Evolutionary conservation across 1,140 invertebrate genomes (phyloP).

Genomic region (Pseudomyrmex concolor): DNA sequence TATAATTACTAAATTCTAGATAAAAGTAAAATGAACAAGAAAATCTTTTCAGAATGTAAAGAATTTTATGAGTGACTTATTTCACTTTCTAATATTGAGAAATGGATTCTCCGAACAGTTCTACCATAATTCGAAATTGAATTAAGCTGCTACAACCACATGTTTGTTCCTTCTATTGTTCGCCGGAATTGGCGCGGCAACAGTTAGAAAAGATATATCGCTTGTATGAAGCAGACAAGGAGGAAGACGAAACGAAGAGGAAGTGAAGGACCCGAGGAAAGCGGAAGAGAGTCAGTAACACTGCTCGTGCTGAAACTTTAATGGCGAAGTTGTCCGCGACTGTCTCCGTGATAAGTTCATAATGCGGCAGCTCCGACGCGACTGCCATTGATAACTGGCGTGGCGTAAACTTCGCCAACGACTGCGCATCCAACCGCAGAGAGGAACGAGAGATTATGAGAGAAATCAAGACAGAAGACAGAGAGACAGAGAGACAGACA

Average conservation of each 20-base stretch:
- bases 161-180: slow-evolving; percentile 39
- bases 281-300: slow-evolving; percentile 20
- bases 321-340: slow-evolving; percentile 64
- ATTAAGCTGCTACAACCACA: slow-evolving; percentile 40
- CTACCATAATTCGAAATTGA: slow-evolving; percentile 15
- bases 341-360: slow-evolving; percentile 67
- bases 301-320: slow-evolving; percentile 57
- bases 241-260: slow-evolving; percentile 19
- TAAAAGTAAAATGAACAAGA: not conserved
- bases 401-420: slow-evolving; percentile 64
- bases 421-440: slow-evolving; percentile 47
- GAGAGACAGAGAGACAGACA: not conserved
- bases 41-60: not conserved
- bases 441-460: slow-evolving; percentile 20
- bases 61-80: not conserved
- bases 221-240: slow-evolving; percentile 2
- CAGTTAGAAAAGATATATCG: slow-evolving; percentile 18
- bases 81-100: slow-evolving; percentile 15
- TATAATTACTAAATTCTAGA: not conserved
- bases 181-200: slow-evolving; percentile 16
- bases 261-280: not conserved
- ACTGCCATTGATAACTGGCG: slow-evolving; percentile 65
- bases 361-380: slow-evolving; percentile 58
- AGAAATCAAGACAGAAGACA: slow-evolving; percentile 6
- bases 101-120: slow-evolving; percentile 7